Evolutionary conservation across 2,888 invertebrate species (phyloP), one percentile per base, ranked within the genome.

Genomic region (Caenorhabditis sp.): DNA sequence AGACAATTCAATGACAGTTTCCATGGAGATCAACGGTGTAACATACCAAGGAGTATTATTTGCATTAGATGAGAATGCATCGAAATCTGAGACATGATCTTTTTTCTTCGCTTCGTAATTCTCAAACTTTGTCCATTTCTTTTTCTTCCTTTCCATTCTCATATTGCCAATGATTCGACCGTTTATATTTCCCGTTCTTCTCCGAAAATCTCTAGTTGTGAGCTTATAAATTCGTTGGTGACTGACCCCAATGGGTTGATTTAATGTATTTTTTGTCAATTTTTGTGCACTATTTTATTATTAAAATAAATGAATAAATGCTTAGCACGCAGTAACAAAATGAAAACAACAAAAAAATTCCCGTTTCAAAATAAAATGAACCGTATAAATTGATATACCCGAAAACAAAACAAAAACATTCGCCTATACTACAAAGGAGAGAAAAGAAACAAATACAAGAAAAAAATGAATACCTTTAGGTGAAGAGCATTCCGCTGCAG

Each of bases 1-100:
- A 24, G 83, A 83, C 27, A 78, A 79, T 53, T 95, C 95, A 66
- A 90, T 97, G 78, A 93, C 93, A 50, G 95, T 97, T 37, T 94
- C 94, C 86, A 94, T 99, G 92, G 95, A 97, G 89, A 91, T 97
- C 75, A 96, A 97, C 88, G 97, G 97, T 55, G 92, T 94, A 62
- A 93, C 93, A 89, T 99, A 97, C 89, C 94, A 96, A 89, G 79
- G 79, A 27, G 77, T 79, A 21, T 64, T 79, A 57, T 79, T 79
- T 53, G 79, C 79, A 14, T 27, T 21, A n/a, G 59, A 49, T 23
- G 43, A 59, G 24, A 59, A 59, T 37, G 24, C 57, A 31, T 21
- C 37, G 12, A 59, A 59, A 59, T 14, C 49, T 23, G 59, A 59
- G 12, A 59, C 57, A 36, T 58, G 57, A 58, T 21, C 24, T 21